Evolutionary conservation across 2,797 vertebrate species (phyloP).

Genomic region (Protosalanx chinensis): DNA sequence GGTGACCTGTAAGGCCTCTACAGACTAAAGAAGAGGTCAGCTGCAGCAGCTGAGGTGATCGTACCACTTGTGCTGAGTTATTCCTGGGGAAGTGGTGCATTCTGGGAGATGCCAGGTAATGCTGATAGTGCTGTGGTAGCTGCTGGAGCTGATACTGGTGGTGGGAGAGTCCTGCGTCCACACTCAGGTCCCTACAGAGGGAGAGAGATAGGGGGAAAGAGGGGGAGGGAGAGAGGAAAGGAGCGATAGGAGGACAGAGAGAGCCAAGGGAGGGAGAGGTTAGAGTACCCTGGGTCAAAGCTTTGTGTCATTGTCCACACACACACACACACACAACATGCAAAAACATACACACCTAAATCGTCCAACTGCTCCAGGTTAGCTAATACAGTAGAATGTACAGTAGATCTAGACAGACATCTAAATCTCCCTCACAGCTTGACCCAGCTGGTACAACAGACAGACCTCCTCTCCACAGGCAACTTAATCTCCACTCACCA

Average conservation of each 20-base stretch:
- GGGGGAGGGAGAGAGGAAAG: slow-evolving; percentile 24
- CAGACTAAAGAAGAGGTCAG: neutral
- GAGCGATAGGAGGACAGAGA: slow-evolving; percentile 24
- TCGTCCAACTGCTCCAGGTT: no score
- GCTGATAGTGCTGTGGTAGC: slow-evolving; percentile 95
- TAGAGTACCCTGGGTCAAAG: no score
- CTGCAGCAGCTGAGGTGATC: slow-evolving; percentile 32
- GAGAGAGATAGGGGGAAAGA: slow-evolving; percentile 18
- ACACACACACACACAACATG: slow-evolving; percentile 5
- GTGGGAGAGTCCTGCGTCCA: slow-evolving; percentile 85
- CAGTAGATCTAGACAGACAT: no score
- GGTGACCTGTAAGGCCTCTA: no score
- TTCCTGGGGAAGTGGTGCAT: slow-evolving; percentile 94
- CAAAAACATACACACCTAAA: no score
- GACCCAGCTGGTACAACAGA: no score
- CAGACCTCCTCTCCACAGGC: slow-evolving; percentile 19
- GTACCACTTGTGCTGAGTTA: slow-evolving; percentile 93
- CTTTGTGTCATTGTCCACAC: neutral
- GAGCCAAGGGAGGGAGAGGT: neutral
- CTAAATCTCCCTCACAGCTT: no score
- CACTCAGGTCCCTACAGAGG: slow-evolving; percentile 91
- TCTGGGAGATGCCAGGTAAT: slow-evolving; percentile 92
- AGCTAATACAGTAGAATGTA: no score
- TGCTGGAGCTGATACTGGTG: slow-evolving; percentile 94
- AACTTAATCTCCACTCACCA: slow-evolving; percentile 74